These are phyloP conservation scores for Polydesmus complanatus DNA, from an alignment of 2,888 invertebrate species.

Conservation along the genomic window DNA sequence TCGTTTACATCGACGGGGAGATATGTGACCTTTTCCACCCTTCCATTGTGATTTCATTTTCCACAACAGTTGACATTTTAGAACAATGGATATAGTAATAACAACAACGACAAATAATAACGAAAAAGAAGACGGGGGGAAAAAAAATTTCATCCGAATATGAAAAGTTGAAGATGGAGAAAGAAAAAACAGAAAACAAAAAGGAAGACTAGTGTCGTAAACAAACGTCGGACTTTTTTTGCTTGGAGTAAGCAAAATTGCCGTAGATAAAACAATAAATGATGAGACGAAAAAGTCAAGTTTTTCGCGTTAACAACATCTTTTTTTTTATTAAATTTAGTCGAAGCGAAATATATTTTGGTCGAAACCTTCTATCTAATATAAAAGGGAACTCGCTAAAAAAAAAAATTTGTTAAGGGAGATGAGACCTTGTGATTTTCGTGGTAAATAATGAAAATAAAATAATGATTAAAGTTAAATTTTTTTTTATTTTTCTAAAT, in stretches of 20 bases:
- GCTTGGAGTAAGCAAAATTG: neutral
- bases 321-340: too few species aligned
- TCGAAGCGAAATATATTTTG: too few species aligned
- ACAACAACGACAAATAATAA: neutral
- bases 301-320: too few species aligned
- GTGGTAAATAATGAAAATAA: too few species aligned
- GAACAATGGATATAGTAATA: neutral
- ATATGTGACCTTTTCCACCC: neutral
- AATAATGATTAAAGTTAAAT: too few species aligned
- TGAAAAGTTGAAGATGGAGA: neutral
- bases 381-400: too few species aligned
- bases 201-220: neutral
- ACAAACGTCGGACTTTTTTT: neutral
- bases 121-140: neutral
- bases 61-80: neutral
- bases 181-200: neutral
- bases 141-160: neutral
- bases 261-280: neutral
- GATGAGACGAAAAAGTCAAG: neutral
- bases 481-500: too few species aligned
- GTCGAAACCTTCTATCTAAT: too few species aligned
- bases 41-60: neutral
- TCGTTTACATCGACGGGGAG: neutral
- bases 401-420: too few species aligned
- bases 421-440: too few species aligned